phyloP scores from a whole-genome alignment of 2,888 invertebrate species.

The Aelia acuminata region DNA sequence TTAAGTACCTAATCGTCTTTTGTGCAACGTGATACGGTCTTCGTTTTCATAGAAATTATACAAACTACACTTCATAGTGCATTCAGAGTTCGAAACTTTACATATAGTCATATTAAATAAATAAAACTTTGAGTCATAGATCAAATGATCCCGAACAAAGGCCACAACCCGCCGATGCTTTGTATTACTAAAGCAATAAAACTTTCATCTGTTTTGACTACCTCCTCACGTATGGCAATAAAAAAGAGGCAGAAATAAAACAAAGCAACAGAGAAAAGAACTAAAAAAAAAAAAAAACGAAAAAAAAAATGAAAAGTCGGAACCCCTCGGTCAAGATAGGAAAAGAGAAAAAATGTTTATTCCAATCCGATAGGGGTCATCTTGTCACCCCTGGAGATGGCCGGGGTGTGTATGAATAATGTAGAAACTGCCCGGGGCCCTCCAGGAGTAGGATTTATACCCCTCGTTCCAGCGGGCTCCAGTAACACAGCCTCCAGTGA shows the following conservation, averaged over 20 bases:
- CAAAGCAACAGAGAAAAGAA: slow-evolving; percentile 14
- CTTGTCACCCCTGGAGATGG: slow-evolving; percentile 57
- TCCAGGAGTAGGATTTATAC: background rate
- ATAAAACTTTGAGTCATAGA: too few relatives aligned
- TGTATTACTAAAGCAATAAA: background rate
- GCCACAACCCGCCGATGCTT: background rate
- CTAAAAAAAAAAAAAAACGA: background rate
- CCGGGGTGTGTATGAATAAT: slow-evolving; percentile 56
- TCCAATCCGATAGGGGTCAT: slow-evolving; percentile 60
- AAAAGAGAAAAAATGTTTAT: slow-evolving; percentile 58
- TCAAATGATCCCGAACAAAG: too few relatives aligned
- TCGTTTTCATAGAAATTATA: too few relatives aligned
- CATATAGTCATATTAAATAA: too few relatives aligned
- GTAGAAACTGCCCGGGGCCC: slow-evolving; percentile 47
- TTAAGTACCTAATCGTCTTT: too few relatives aligned
- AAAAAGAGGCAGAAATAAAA: slow-evolving; percentile 38
- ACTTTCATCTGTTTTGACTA: slow-evolving; percentile 42
- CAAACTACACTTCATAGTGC: too few relatives aligned
- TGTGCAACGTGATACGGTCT: too few relatives aligned
- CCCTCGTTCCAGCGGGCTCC: background rate
- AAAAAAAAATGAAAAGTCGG: slow-evolving; percentile 21
- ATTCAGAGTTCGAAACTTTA: too few relatives aligned
- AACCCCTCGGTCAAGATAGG: slow-evolving; percentile 32
- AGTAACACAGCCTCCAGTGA: background rate
- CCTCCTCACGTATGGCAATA: slow-evolving; percentile 45